phyloP scores from a whole-genome alignment of 2,113 vertebrate genomes.

The Zapus hudsonius region DNA sequence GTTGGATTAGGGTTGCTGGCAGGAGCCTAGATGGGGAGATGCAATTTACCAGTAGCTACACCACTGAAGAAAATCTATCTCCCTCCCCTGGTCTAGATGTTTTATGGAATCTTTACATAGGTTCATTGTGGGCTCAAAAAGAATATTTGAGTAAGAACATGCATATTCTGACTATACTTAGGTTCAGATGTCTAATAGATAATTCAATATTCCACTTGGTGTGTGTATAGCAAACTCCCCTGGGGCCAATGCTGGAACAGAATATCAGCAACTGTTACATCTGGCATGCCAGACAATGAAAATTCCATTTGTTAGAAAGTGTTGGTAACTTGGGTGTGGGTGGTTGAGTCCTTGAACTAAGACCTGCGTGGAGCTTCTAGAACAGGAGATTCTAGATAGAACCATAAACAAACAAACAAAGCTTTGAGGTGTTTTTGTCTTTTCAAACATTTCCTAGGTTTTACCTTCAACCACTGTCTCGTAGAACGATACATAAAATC shows the following conservation, averaged over 20 bases:
- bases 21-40: no score
- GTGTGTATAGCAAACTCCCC: background rate
- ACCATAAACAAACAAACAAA: slow-evolving; percentile 4
- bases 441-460: background rate
- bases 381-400: slow-evolving; percentile 37
- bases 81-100: no score
- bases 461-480: slow-evolving; percentile 3
- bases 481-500: background rate
- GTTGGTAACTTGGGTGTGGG: background rate
- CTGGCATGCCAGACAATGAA: background rate
- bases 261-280: background rate
- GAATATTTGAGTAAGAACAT: background rate
- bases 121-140: slow-evolving; percentile 4
- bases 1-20: no score
- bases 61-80: no score
- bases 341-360: background rate
- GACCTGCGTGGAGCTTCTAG: background rate
- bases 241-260: background rate
- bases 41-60: no score
- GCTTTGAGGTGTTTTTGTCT: background rate
- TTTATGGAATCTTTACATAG: background rate
- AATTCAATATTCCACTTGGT: background rate
- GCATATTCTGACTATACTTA: background rate
- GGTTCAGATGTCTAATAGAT: background rate
- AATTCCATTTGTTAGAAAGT: background rate